These are phyloP conservation scores for Bugulina stolonifera DNA, from an alignment of 2,888 invertebrate genomes.

Conservation along the genomic window DNA sequence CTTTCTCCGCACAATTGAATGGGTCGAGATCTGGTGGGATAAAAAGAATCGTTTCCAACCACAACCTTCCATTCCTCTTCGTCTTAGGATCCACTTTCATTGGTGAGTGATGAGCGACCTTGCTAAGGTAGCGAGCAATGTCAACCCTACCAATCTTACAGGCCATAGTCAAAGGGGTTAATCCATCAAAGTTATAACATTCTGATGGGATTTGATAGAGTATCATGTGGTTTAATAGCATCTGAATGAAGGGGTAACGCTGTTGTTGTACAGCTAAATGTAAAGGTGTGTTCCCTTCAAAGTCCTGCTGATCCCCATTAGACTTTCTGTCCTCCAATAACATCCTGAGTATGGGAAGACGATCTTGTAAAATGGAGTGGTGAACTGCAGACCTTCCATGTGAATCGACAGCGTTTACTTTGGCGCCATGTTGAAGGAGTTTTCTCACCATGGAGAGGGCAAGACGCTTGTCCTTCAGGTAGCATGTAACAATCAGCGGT, in stretches of 20 bases:
- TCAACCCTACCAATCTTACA: constrained; percentile 10
- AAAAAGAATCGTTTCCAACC: constrained; percentile 18
- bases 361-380: not conserved
- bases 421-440: constrained; percentile 12
- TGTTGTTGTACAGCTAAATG: not conserved
- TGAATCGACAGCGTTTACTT: not conserved
- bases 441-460: constrained; percentile 11
- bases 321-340: not conserved
- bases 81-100: not conserved
- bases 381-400: not conserved
- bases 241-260: not conserved
- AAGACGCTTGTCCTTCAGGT: not conserved
- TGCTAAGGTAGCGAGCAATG: not conserved
- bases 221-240: not conserved
- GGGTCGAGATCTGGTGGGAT: constrained; percentile 4
- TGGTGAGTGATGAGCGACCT: constrained; percentile 5
- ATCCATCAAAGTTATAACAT: not conserved
- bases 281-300: constrained; percentile 5
- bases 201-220: not conserved
- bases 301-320: not conserved
- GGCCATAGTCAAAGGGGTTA: not conserved
- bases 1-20: not conserved
- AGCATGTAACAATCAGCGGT: constrained; percentile 10
- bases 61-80: not conserved
- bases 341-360: not conserved